Conservation (phyloP, 2,797 vertebrate genomes). For the Micromesistius poutassou region DNA sequence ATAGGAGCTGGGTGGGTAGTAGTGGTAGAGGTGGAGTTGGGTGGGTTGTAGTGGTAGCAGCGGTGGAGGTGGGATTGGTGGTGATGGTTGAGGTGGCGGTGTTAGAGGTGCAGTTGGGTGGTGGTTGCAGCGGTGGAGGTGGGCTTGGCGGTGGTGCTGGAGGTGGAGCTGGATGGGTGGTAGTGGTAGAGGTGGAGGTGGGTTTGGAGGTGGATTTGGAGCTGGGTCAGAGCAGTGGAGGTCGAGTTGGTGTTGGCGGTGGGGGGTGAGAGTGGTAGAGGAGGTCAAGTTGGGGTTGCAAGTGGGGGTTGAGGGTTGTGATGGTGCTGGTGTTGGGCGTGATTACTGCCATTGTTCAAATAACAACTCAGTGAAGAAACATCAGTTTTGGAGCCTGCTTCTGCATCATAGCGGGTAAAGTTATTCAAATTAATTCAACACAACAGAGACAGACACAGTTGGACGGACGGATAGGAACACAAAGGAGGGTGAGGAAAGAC, state of each 20-base stretch:
- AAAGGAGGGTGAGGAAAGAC: neutral
- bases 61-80: no score
- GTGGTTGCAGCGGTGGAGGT: no score
- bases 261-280: neutral
- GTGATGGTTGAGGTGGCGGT: no score
- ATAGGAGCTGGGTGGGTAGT: no score
- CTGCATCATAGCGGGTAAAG: neutral
- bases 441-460: neutral
- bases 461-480: neutral
- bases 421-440: constrained; percentile 4
- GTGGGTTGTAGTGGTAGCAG: no score
- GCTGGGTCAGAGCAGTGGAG: no score
- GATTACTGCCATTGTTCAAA: neutral
- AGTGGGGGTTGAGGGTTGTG: neutral
- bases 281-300: neutral
- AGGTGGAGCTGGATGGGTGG: no score
- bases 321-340: neutral
- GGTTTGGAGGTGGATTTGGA: no score
- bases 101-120: no score
- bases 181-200: no score
- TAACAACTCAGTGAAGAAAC: neutral
- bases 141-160: no score
- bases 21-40: no score
- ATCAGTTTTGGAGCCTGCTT: neutral
- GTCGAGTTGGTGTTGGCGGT: neutral